Conservation (phyloP, 2,888 invertebrate species). For the Stictocephala bisonia region DNA sequence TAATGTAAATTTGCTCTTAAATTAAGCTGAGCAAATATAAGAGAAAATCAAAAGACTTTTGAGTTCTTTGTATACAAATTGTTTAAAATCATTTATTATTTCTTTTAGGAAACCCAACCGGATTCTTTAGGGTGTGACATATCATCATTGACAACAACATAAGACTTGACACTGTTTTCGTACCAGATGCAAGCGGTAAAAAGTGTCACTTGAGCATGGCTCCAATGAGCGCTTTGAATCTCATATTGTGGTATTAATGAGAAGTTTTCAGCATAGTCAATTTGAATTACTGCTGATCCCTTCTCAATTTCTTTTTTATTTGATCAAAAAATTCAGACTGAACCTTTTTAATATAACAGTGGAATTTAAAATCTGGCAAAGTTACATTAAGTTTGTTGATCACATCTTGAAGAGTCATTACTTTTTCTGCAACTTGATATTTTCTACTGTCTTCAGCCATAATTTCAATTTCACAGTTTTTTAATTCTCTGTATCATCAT, state of each 20-base stretch:
- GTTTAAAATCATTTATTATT: slow-evolving; percentile 8
- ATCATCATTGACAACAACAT: slow-evolving; percentile 31
- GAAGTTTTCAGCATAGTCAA: slow-evolving; percentile 37
- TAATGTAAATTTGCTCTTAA: slow-evolving; percentile 29
- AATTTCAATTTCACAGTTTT: slow-evolving; percentile 12
- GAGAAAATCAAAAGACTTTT: slow-evolving; percentile 29
- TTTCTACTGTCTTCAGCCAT: slow-evolving; percentile 12
- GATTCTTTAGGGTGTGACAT: slow-evolving; percentile 22
- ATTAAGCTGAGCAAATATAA: slow-evolving; percentile 43
- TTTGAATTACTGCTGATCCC: slow-evolving; percentile 28
- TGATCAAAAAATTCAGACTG: slow-evolving; percentile 32
- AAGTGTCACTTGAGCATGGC: slow-evolving; percentile 24
- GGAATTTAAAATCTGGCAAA: slow-evolving; percentile 21
- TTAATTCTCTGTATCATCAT: slow-evolving; percentile 5
- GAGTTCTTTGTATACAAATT: slow-evolving; percentile 17
- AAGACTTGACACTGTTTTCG: slow-evolving; percentile 24
- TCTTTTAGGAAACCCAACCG: slow-evolving; percentile 18
- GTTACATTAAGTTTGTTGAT: slow-evolving; percentile 14
- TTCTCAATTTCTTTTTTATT: background rate
- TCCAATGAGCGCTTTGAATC: slow-evolving; percentile 37
- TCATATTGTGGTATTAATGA: slow-evolving; percentile 32
- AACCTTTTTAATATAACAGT: slow-evolving; percentile 23
- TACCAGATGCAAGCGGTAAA: slow-evolving; percentile 38
- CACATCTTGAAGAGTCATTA: slow-evolving; percentile 10
- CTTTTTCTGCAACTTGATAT: slow-evolving; percentile 15